phyloP scores from a whole-genome alignment of 1,140 invertebrate species.

The Pygmarrhopalites habei region DNA sequence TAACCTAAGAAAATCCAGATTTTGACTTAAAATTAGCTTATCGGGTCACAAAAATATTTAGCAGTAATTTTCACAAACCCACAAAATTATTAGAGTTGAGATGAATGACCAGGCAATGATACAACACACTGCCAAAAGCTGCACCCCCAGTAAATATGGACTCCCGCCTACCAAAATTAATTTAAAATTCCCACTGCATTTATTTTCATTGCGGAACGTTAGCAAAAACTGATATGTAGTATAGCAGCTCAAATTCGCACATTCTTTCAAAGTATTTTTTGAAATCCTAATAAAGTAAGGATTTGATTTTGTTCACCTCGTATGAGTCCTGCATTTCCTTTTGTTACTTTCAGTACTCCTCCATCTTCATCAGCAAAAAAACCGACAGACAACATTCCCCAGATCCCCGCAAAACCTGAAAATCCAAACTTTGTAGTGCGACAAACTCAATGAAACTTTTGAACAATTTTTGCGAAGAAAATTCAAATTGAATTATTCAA shows the following conservation, averaged over 20 bases:
- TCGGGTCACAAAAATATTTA: no score
- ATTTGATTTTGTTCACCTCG: constrained; percentile 52
- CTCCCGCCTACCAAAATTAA: no score
- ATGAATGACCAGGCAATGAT: constrained; percentile 63
- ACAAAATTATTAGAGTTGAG: constrained; percentile 61
- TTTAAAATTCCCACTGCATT: no score
- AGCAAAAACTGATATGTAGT: no score
- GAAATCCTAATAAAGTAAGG: not conserved
- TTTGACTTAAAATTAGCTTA: no score
- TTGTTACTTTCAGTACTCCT: constrained; percentile 64
- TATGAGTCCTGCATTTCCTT: constrained; percentile 66
- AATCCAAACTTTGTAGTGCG: no score
- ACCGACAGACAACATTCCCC: constrained; percentile 78
- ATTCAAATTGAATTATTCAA: no score
- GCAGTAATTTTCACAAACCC: no score
- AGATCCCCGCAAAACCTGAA: constrained; percentile 50
- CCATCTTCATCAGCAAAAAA: constrained; percentile 75
- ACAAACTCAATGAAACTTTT: no score
- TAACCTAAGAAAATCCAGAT: no score
- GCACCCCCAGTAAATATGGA: constrained; percentile 77
- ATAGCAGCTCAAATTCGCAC: constrained; percentile 8
- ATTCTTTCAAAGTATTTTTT: not conserved
- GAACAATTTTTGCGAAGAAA: no score
- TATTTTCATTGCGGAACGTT: no score
- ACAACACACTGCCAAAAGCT: constrained; percentile 61